Evolutionary conservation across 1,140 invertebrate genomes (phyloP).

Genomic region (Sitodiplosis mosellana): DNA sequence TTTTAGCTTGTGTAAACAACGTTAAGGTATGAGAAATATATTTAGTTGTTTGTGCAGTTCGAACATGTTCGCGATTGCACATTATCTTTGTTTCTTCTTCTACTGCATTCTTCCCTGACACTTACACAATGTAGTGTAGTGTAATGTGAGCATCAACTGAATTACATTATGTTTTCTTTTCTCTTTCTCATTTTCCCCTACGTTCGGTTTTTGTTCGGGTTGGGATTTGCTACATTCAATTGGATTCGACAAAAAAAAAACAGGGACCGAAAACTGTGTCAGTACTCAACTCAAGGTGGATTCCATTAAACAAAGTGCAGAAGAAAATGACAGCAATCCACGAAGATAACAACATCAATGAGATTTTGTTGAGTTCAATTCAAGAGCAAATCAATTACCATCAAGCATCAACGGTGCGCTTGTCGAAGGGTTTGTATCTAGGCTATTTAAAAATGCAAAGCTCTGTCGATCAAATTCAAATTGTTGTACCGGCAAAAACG

Average conservation of each 20-base stretch:
- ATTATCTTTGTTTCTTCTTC: no score
- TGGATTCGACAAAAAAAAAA: no score
- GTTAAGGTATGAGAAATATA: conserved; percentile 29
- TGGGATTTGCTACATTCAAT: not conserved
- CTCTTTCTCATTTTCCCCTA: no score
- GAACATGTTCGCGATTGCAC: not conserved
- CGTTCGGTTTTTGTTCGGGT: not conserved
- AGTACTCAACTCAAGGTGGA: conserved; percentile 75
- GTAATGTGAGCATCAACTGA: no score
- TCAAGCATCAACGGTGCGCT: conserved; percentile 56
- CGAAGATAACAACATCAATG: conserved; percentile 58
- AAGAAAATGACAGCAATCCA: conserved; percentile 30
- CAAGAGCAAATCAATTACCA: conserved; percentile 85
- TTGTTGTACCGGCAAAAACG: conserved; percentile 76
- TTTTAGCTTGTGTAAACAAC: conserved; percentile 70
- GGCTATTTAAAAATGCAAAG: conserved; percentile 91
- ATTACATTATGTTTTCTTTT: no score
- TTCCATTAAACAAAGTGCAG: conserved; percentile 59
- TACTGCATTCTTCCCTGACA: no score
- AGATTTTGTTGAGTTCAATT: conserved; percentile 65
- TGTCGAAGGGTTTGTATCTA: conserved; percentile 76
- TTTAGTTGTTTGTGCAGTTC: not conserved
- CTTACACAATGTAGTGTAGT: no score
- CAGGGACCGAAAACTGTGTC: conserved; percentile 61
- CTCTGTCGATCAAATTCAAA: conserved; percentile 80